Conservation (phyloP, 2,797 vertebrate species). For the Falco berigora region DNA sequence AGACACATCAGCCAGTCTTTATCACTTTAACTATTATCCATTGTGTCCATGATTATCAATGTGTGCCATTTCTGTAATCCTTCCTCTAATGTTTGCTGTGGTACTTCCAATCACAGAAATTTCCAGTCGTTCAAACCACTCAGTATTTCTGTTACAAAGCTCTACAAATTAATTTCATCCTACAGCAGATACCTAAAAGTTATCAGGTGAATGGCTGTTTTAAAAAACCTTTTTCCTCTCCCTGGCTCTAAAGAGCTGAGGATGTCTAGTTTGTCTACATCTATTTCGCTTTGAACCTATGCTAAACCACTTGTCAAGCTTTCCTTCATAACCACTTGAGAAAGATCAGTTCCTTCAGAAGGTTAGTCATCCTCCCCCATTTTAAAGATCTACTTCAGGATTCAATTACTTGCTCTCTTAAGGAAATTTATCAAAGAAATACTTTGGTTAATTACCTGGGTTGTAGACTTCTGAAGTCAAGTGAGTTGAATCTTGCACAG, state of each 20-base stretch:
- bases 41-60: not conserved
- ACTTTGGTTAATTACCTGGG: not conserved
- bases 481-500: not conserved
- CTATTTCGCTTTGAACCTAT: not conserved
- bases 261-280: no score
- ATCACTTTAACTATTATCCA: not conserved
- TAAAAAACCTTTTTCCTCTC: not conserved
- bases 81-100: not conserved
- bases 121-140: not conserved
- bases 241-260: not conserved
- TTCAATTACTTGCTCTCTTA: not conserved
- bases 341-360: not conserved
- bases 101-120: not conserved
- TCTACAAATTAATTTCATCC: not conserved
- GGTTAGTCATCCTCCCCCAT: not conserved
- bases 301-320: not conserved
- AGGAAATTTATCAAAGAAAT: not conserved
- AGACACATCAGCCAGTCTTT: not conserved
- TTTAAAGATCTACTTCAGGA: not conserved
- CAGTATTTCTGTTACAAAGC: not conserved
- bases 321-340: not conserved
- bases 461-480: not conserved
- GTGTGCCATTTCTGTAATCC: not conserved
- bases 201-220: not conserved
- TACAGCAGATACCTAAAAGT: not conserved